Evolutionary conservation across 2,888 invertebrate species (phyloP), one percentile per base, ranked within the genome.

Genomic region (Agrochola macilenta): DNA sequence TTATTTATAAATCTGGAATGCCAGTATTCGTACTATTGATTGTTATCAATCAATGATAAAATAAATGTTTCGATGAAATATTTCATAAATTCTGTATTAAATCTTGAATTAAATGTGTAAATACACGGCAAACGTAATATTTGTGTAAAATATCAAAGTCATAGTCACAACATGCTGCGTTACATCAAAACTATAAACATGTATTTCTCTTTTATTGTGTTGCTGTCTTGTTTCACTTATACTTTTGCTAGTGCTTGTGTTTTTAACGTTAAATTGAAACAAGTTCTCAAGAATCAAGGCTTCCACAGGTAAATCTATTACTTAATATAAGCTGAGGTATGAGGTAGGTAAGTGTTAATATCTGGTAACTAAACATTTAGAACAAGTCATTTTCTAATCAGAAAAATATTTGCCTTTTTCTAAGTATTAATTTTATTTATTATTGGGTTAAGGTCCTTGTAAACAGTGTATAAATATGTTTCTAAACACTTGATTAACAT

Each of bases 241-340:
- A 86, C 89, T 78, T 87, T 88, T n/a, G 87, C 89, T 26, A 88
- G 81, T 82, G 75, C 86, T 9, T 96, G 96, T 86, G 87, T 91
- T 82, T 95, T 95, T 73, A 90, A 91, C 77, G 91, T 95, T 12
- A 91, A 90, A 89, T 46, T 96, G 20, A 90, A 90, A 76, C 96
- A 94, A 88, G 81, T 74, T 9, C 92, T 96, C 9, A 84, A 80
- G 5, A 93, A 93, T 84, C 92, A 94, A 85, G 96, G 96, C 9
- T 96, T 95, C 78, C 95, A 96, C 89, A 94, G 96, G 96, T 96
- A 92, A 81, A 14, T 74, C 43, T 66, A 23, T 23, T n/a, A n/a
- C n/a, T n/a, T 11, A 11, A 11, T 52, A n/a, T 26, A 23, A n/a
- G 2, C 9, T 14, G 2, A 23, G 9, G 12, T 46, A 5, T n/a